A percentile compares a stretch with the other conserved stretches of the same genome.
Evolutionary conservation across 2,113 vertebrate genomes (phyloP).

Genomic region (Leptosomus discolor): DNA sequence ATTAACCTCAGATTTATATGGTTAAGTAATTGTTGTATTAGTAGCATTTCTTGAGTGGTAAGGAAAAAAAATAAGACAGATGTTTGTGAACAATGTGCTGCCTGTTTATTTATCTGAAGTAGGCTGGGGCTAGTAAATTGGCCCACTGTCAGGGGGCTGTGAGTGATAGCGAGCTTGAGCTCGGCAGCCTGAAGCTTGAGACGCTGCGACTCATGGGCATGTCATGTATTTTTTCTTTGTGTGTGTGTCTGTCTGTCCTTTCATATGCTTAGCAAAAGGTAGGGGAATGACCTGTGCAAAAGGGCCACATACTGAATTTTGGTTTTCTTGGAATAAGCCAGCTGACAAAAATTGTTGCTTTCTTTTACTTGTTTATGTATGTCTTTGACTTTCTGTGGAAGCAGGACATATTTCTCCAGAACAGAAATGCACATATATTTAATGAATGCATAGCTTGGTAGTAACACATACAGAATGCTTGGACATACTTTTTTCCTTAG

Average conservation of each 20-base stretch:
- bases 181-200: background rate
- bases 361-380: background rate
- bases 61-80: background rate
- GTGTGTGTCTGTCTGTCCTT: background rate
- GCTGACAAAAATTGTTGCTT: background rate
- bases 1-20: constrained; percentile 44
- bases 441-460: background rate
- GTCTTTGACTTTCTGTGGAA: background rate
- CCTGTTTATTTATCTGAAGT: constrained; percentile 13
- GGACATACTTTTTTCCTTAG: background rate
- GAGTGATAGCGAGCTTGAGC: background rate
- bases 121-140: background rate
- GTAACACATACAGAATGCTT: background rate
- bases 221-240: background rate
- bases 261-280: background rate
- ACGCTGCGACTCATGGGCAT: accelerated
- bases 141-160: background rate
- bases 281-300: background rate
- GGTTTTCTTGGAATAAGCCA: accelerated
- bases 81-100: background rate
- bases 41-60: constrained; percentile 18
- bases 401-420: accelerated
- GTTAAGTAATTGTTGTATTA: constrained; percentile 58
- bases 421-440: background rate
- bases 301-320: accelerated